A percentile compares a stretch with the other conserved stretches of the same genome.
These are phyloP conservation scores for Himalopsyche tibetana DNA, from an alignment of 2,888 invertebrate species.

Conservation along the genomic window DNA sequence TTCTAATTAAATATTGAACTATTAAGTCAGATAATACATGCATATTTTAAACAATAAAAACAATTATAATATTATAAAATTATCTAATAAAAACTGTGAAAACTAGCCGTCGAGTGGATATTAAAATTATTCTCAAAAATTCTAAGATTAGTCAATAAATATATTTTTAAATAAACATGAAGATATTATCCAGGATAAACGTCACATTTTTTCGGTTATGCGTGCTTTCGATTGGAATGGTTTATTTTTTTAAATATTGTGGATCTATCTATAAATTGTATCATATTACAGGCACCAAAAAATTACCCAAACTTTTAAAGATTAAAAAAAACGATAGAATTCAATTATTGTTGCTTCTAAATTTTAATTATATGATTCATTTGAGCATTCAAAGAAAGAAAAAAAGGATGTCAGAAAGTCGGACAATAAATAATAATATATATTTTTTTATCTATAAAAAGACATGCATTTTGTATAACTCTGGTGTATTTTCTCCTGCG, in stretches of 20 bases:
- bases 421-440: too few species aligned
- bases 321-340: background rate
- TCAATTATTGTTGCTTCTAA: background rate
- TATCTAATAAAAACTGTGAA: too few species aligned
- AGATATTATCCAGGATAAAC: background rate
- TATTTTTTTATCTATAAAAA: slow-evolving; percentile 13
- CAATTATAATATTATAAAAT: too few species aligned
- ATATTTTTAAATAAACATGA: too few species aligned
- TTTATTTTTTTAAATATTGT: slow-evolving; percentile 7
- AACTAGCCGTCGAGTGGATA: too few species aligned
- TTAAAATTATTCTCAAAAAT: too few species aligned
- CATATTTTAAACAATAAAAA: too few species aligned
- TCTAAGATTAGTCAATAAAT: too few species aligned
- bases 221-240: background rate
- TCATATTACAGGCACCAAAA: slow-evolving; percentile 27
- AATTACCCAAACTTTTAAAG: background rate
- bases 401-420: too few species aligned
- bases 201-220: background rate
- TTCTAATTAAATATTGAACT: too few species aligned
- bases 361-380: slow-evolving; percentile 8
- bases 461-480: background rate
- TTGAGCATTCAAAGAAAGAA: slow-evolving; percentile 1
- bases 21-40: too few species aligned
- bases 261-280: background rate
- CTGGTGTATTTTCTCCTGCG: background rate